Base-by-base conservation (phyloP, 2,113 vertebrate species). In the Oncorhynchus gorbuscha region DNA sequence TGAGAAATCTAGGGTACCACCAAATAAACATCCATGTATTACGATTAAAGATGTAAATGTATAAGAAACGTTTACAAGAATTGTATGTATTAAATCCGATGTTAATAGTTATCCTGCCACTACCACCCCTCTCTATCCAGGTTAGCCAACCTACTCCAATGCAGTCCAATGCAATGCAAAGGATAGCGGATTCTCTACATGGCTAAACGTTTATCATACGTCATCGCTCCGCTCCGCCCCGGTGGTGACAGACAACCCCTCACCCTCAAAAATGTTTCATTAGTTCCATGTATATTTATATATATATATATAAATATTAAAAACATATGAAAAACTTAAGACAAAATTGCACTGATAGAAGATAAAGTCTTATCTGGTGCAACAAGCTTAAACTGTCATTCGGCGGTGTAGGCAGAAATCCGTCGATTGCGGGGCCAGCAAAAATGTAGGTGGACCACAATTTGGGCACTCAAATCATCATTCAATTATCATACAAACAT, bases 211-310 rank as follows among this genome's bases (percentile, higher is more conserved):
- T 72, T n/a, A 64, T 13, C 3, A 1, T 20, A 82, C 90, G 91
- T 90, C 91, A 91, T 3, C 35, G 84, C 71, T 35, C 20, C 4
- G 85, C 87, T 81, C 83, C 91, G 87, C 90, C 92, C 88, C 79
- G 62, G 3, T 20, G 22, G 12, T 28, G 18, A 24, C 24, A 48
- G 70, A 48, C 30, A 35, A 28, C 39, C 26, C 45, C 14, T 55
- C 51, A 16, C 51, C 51, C 1, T 20, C 12, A 48, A 49, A 22
- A 64, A 5, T 24, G 18, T 75, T 67, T 66, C 6, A 67, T 66
- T 51, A 51, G 49, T 26, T 49, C 32, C 67, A 39, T 8, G n/a
- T 22, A 22, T 28, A 28, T 28, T 28, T 28, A 45, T 45, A 11
- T 11, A 9, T 39, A 39, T 39, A 39, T 39, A 39, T 39, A 39